Evolutionary conservation across 2,888 invertebrate species (phyloP), one percentile per base, ranked within the genome.

Genomic region (Ennomos quercinarius): DNA sequence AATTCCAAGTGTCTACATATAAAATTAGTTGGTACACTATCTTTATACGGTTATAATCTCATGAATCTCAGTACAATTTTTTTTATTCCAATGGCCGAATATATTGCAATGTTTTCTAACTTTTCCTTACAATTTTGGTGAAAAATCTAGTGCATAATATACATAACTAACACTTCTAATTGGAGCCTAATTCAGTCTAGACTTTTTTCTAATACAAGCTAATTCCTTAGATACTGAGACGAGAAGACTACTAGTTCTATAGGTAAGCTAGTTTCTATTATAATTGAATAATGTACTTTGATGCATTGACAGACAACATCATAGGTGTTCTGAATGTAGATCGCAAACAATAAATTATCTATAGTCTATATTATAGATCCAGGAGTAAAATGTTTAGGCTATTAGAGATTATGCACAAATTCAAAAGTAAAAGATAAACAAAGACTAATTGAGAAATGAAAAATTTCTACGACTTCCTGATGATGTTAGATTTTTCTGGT

Each of bases 171-270:
- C 76, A 80, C 76, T 68, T 81, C 86, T 87, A 89, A 83, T 86
- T 88, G 89, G 87, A 87, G 86, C 86, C 82, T 86, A 83, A 83
- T 84, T 91, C 91, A 91, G 91, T 91, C 91, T 91, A 91, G 83
- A 87, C 83, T 80, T 46, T 77, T 41, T 84, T 84, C 86, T 89
- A 90, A 88, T 71, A 72, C 84, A 89, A 80, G 83, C 84, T 84
- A 84, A 74, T 68, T 66, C 75, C 78, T 77, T 79, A 78, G 47
- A 76, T 80, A 84, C 76, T 74, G 82, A 77, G 70, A 81, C 78
- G 73, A 82, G 77, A 83, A 77, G 77, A 79, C 70, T 70, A 51
- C 82, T 80, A 84, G 54, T 64, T 61, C 83, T 85, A 84, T 74
- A 27, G 27, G 27, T 27, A 67, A 80, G 72, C 83, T 84, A 82